These are phyloP conservation scores for Daphoenositta chrysoptera DNA, from an alignment of 2,113 vertebrate genomes.

Conservation along the genomic window DNA sequence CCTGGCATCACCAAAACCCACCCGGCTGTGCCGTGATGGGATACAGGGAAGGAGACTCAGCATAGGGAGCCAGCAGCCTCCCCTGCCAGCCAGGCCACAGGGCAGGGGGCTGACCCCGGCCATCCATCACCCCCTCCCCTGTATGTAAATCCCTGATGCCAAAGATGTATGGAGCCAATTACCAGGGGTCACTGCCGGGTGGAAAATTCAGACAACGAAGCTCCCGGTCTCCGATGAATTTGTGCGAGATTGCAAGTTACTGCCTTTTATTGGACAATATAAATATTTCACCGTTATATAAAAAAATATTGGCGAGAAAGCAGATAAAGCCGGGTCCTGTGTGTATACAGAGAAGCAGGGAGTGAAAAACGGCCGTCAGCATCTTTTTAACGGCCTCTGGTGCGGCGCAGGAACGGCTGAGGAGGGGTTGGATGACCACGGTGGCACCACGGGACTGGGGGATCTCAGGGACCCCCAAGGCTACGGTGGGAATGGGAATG, in stretches of 20 bases:
- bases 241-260: constrained; percentile 5
- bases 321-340: constrained; percentile 28
- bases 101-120: neutral
- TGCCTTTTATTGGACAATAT: constrained; percentile 60
- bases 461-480: neutral
- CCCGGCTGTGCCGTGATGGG: fast-evolving
- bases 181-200: constrained; percentile 46
- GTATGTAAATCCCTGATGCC: constrained; percentile 62
- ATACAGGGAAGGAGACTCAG: neutral
- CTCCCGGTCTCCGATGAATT: neutral
- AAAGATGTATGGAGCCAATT: constrained; percentile 74
- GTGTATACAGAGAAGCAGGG: constrained; percentile 43
- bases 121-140: constrained; percentile 41
- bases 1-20: neutral
- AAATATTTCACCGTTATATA: constrained; percentile 61
- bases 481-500: fast-evolving
- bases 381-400: constrained; percentile 25
- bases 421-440: neutral
- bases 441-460: neutral
- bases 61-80: neutral
- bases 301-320: constrained; percentile 48
- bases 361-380: constrained; percentile 42
- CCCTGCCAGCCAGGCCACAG: neutral
- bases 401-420: fast-evolving
- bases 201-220: constrained; percentile 16